phyloP scores from a whole-genome alignment of 1,140 invertebrate genomes.

The Papilio aristodemus region DNA sequence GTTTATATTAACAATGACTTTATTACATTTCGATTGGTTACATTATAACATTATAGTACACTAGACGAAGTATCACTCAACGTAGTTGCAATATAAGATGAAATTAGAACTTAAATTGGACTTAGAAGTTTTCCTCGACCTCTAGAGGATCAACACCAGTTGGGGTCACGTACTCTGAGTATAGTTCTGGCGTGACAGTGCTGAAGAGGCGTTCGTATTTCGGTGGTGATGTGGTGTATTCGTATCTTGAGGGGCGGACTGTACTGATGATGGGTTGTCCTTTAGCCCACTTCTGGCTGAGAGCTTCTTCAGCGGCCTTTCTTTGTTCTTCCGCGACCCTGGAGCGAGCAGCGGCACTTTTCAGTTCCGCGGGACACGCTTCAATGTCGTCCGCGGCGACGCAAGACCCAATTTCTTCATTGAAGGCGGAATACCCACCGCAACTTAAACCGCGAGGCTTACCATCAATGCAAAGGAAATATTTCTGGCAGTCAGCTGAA shows the following conservation, averaged over 20 bases:
- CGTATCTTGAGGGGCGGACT: background rate
- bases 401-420: slow-evolving; percentile 87
- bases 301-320: slow-evolving; percentile 44
- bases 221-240: slow-evolving; percentile 14
- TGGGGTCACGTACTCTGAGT: slow-evolving; percentile 10
- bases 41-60: background rate
- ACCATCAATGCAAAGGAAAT: slow-evolving; percentile 89
- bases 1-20: slow-evolving; percentile 31
- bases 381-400: slow-evolving; percentile 75
- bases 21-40: slow-evolving; percentile 18
- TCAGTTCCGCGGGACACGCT: slow-evolving; percentile 59
- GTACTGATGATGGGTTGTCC: slow-evolving; percentile 25
- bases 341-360: slow-evolving; percentile 48
- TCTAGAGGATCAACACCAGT: slow-evolving; percentile 1
- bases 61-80: slow-evolving; percentile 12
- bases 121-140: slow-evolving; percentile 14
- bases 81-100: background rate
- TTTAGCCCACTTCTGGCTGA: slow-evolving; percentile 30
- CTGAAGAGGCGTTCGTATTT: slow-evolving; percentile 12
- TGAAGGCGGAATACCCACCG: slow-evolving; percentile 89
- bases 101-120: background rate
- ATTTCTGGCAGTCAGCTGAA: slow-evolving; percentile 87
- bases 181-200: slow-evolving; percentile 23
- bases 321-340: slow-evolving; percentile 57
- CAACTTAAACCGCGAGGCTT: slow-evolving; percentile 86